Percentiles rank a stretch among this genome's conserved stretches.
phyloP scores from a whole-genome alignment of 2,113 vertebrate genomes.

The Kryptolebias marmoratus region DNA sequence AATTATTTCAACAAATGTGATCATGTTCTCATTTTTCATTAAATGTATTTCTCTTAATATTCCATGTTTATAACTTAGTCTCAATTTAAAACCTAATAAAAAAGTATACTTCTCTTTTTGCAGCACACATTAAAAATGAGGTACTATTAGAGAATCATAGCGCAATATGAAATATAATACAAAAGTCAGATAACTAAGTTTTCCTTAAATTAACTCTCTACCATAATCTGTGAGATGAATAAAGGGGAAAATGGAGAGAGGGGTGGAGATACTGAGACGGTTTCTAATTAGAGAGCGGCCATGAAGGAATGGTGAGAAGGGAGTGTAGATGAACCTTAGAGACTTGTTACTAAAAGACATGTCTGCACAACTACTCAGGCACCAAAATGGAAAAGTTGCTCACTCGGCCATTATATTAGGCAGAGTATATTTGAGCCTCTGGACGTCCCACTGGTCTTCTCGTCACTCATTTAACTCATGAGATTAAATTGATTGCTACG shows the following conservation, averaged over 20 bases:
- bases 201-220: neutral
- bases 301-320: constrained; percentile 16
- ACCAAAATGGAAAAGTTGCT: constrained; percentile 35
- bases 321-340: constrained; percentile 1
- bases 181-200: neutral
- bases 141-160: neutral
- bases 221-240: neutral
- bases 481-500: neutral
- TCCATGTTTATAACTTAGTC: neutral
- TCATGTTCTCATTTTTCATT: no score
- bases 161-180: neutral
- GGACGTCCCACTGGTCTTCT: constrained; percentile 11
- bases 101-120: neutral
- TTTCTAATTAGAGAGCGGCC: constrained; percentile 18
- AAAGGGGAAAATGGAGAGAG: neutral
- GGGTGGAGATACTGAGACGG: neutral
- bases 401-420: constrained; percentile 28
- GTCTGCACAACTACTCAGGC: neutral
- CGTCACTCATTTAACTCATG: constrained; percentile 3
- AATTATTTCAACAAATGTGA: neutral
- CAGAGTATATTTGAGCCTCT: constrained; percentile 18
- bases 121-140: neutral
- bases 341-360: neutral
- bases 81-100: no score
- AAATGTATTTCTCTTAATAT: neutral